These are phyloP conservation scores for Leucoraja ocellata DNA, from an alignment of 2,797 vertebrate genomes.

Conservation along the genomic window DNA sequence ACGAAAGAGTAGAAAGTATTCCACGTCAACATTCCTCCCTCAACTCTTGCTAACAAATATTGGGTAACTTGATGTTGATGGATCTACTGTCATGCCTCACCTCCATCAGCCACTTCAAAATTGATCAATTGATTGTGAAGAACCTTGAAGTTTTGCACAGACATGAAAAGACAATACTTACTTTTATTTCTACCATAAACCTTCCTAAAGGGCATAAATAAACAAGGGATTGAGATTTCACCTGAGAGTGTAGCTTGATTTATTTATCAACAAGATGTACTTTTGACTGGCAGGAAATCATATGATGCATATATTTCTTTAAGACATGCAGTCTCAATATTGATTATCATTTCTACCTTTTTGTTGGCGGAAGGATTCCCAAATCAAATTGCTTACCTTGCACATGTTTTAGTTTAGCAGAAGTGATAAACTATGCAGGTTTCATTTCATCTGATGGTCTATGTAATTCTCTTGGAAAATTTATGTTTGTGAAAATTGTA, in stretches of 20 bases:
- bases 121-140: background rate
- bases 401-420: background rate
- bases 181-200: background rate
- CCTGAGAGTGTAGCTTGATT: background rate
- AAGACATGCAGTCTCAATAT: background rate
- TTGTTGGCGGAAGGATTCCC: background rate
- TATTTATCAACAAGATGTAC: background rate
- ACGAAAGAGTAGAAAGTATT: background rate
- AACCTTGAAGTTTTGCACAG: background rate
- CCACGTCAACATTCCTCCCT: background rate
- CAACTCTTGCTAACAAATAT: background rate
- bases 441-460: background rate
- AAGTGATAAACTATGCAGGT: background rate
- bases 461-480: background rate
- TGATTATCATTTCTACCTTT: conserved; percentile 20
- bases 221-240: background rate
- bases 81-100: background rate
- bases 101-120: background rate
- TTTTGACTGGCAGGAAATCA: background rate
- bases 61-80: background rate
- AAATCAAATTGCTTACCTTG: background rate
- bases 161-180: background rate
- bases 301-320: background rate
- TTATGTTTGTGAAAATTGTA: background rate
- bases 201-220: background rate